These are phyloP conservation scores for Coregonus clupeaformis DNA, from an alignment of 2,113 vertebrate species.

Conservation along the genomic window DNA sequence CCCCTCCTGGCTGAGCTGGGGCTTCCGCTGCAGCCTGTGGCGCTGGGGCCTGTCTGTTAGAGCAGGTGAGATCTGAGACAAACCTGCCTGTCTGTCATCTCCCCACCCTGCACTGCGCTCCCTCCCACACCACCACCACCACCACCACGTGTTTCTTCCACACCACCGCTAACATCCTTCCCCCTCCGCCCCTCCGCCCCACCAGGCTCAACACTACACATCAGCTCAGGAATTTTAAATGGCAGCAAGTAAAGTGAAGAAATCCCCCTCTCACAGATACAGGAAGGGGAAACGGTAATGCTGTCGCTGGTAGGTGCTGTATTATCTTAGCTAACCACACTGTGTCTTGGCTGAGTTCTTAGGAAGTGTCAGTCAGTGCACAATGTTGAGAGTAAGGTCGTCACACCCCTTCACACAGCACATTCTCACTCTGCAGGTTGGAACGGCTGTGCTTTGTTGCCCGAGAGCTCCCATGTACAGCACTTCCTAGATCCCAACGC, in stretches of 20 bases:
- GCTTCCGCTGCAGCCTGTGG: conserved; percentile 23
- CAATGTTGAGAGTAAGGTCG: conserved; percentile 51
- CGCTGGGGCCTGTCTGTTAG: conserved; percentile 33
- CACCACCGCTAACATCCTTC: too few species aligned
- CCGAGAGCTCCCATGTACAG: not conserved
- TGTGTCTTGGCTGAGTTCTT: not conserved
- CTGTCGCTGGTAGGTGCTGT: too few species aligned
- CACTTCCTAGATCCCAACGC: not conserved
- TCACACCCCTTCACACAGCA: conserved; percentile 40
- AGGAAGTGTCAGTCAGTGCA: conserved; percentile 9
- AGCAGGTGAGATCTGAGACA: conserved; percentile 68
- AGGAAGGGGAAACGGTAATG: not conserved
- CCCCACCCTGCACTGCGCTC: conserved; percentile 35
- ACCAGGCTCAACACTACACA: too few species aligned
- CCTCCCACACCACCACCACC: not conserved
- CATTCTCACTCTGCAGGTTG: not conserved
- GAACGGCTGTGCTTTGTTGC: not conserved
- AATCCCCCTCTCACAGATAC: too few species aligned
- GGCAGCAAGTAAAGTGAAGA: too few species aligned
- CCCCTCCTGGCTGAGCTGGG: conserved; percentile 13
- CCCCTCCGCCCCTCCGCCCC: too few species aligned
- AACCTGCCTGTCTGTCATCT: conserved; percentile 65
- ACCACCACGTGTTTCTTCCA: too few species aligned
- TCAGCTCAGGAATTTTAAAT: too few species aligned
- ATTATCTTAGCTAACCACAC: too few species aligned